Evolutionary conservation across 2,888 invertebrate species (phyloP).

Genomic region (Agrypnus murinus): DNA sequence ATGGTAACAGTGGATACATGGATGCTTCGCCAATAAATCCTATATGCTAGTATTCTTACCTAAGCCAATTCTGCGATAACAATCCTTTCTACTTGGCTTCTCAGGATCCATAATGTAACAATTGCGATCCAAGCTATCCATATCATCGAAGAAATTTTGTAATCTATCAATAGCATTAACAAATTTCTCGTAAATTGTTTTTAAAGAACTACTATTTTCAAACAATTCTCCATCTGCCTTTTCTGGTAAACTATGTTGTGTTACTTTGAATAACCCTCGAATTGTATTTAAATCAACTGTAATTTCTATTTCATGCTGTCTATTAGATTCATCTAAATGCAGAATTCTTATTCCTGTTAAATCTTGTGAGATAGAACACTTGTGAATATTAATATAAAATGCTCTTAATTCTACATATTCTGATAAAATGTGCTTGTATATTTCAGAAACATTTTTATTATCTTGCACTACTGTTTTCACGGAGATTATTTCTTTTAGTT

Average conservation of each 20-base stretch:
- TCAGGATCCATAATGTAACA: constrained; percentile 70
- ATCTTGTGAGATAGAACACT: constrained; percentile 50
- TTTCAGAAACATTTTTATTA: constrained; percentile 21
- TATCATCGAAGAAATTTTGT: constrained; percentile 68
- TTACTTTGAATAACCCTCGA: constrained; percentile 60
- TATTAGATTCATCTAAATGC: constrained; percentile 48
- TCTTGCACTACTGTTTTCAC: constrained; percentile 30
- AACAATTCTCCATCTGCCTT: constrained; percentile 38
- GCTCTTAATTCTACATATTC: constrained; percentile 57
- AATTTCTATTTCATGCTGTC: constrained; percentile 52
- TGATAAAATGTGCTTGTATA: constrained; percentile 39
- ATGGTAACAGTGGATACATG: no score
- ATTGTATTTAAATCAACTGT: constrained; percentile 55
- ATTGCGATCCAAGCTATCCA: constrained; percentile 68
- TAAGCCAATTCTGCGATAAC: constrained; percentile 68
- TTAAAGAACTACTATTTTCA: constrained; percentile 58
- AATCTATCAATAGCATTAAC: constrained; percentile 60
- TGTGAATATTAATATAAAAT: constrained; percentile 55
- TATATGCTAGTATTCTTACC: constrained; percentile 64
- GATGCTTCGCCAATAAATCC: no score
- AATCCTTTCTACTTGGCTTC: constrained; percentile 64
- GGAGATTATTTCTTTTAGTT: constrained; percentile 53
- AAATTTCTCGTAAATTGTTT: constrained; percentile 63
- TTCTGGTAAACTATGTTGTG: constrained; percentile 62
- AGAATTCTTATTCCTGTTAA: constrained; percentile 50